Evolutionary conservation across 2,113 vertebrate species (phyloP).

Genomic region (Chloropsis cyanopogon): DNA sequence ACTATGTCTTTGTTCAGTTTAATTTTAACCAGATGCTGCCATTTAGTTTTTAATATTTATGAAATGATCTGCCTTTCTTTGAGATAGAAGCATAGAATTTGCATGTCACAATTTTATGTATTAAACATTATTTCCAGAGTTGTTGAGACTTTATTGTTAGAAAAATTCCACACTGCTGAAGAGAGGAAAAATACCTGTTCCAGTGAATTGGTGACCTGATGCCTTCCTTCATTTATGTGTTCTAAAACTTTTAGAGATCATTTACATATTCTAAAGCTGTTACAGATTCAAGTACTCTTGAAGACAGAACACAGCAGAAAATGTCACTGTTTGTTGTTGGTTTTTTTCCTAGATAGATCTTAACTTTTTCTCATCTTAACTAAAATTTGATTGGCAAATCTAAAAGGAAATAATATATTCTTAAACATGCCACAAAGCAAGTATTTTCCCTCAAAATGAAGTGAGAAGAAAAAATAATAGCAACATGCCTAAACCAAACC

Average conservation of each 20-base stretch:
- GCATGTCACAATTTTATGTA: neutral
- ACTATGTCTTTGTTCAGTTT: neutral
- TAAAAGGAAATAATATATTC: neutral
- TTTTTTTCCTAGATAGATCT: neutral
- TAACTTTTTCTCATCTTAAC: neutral
- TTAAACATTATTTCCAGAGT: neutral
- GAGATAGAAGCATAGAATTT: neutral
- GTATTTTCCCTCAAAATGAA: neutral
- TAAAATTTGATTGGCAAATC: neutral
- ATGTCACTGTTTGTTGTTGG: neutral
- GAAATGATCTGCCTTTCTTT: neutral
- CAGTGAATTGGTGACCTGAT: neutral
- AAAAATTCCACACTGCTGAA: neutral
- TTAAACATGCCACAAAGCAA: neutral
- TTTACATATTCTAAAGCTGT: neutral
- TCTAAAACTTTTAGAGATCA: neutral
- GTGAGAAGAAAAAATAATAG: too few species aligned
- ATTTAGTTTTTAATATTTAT: slow-evolving; percentile 47
- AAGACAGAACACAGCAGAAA: slow-evolving; percentile 20
- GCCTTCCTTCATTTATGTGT: neutral
- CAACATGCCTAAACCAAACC: fast-evolving
- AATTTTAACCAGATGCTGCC: slow-evolving; percentile 4
- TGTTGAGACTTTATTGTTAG: slow-evolving; percentile 43
- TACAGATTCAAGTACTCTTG: neutral
- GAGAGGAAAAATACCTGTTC: neutral